These are phyloP conservation scores for Orientallactaga bullata DNA, from an alignment of 2,113 vertebrate species.

Conservation along the genomic window DNA sequence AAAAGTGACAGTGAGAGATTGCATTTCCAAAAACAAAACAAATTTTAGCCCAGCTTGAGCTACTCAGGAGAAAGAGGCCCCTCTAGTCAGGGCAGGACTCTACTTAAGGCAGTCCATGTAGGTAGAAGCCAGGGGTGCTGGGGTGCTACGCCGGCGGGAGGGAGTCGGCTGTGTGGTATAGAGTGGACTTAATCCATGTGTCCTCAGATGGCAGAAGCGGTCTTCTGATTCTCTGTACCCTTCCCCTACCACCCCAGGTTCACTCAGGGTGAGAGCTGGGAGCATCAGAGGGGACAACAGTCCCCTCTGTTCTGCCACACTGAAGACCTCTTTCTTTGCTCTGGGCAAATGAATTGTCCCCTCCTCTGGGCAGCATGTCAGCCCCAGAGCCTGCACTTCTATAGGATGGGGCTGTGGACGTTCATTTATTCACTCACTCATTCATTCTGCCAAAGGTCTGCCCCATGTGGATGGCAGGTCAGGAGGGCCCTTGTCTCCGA, in stretches of 20 bases:
- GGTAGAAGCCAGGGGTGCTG: too few species aligned
- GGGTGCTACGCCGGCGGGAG: neutral
- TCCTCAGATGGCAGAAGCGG: accelerated
- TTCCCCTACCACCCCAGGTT: neutral
- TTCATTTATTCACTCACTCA: neutral
- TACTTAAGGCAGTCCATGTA: neutral
- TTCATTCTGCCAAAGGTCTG: neutral
- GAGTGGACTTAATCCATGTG: neutral
- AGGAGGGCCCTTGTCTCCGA: neutral
- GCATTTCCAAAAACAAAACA: neutral
- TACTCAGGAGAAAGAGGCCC: neutral
- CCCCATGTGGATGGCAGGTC: neutral
- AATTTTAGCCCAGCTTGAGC: neutral
- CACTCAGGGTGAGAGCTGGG: neutral
- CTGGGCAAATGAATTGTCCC: neutral
- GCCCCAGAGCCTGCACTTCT: neutral
- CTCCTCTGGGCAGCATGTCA: accelerated
- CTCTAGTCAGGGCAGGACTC: neutral
- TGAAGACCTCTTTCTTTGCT: neutral
- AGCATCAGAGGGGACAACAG: neutral
- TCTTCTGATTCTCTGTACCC: neutral
- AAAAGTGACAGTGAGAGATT: too few species aligned
- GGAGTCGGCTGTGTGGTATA: neutral
- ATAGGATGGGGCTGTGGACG: neutral
- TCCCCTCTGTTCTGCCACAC: neutral